Conservation (phyloP, 64 coral and sea anemone genomes). For the Trachythela sp. region DNA sequence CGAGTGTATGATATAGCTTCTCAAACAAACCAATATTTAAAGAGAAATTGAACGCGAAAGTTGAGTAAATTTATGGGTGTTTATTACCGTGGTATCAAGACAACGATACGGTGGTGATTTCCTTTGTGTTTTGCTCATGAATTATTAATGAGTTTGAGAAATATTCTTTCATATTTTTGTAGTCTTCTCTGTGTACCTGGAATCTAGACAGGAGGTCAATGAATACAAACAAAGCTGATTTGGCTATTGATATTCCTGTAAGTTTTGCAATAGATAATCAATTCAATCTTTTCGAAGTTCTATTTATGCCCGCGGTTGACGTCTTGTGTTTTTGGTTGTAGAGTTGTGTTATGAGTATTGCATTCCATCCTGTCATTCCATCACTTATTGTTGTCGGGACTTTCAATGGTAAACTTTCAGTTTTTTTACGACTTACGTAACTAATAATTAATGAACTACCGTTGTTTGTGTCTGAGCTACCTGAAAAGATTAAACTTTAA, state of each 20-base stretch:
- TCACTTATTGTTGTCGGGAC: conserved; percentile 83
- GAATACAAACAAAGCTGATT: conserved; percentile 73
- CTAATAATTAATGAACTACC: no score
- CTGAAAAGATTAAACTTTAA: no score
- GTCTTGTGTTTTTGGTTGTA: conserved; percentile 31
- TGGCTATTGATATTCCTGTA: conserved; percentile 73
- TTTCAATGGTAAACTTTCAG: conserved; percentile 71
- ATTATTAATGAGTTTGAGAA: background rate
- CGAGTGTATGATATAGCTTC: no score
- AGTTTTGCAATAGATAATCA: background rate
- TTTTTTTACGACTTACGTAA: background rate
- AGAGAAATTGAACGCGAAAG: no score
- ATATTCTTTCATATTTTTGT: background rate
- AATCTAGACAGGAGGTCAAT: conserved; percentile 76
- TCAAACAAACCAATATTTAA: no score
- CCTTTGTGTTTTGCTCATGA: no score
- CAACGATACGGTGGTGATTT: no score
- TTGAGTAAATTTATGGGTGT: no score
- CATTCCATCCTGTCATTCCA: conserved; percentile 84
- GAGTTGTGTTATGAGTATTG: conserved; percentile 93
- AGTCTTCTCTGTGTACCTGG: conserved; percentile 92
- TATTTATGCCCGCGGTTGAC: background rate
- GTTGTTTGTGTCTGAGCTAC: no score
- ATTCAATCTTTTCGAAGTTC: background rate
- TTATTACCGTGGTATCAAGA: no score